Percentiles rank a stretch among this genome's conserved stretches.
Evolutionary conservation across 2,797 vertebrate species (phyloP).

Genomic region (Pteronotus mesoamericanus): DNA sequence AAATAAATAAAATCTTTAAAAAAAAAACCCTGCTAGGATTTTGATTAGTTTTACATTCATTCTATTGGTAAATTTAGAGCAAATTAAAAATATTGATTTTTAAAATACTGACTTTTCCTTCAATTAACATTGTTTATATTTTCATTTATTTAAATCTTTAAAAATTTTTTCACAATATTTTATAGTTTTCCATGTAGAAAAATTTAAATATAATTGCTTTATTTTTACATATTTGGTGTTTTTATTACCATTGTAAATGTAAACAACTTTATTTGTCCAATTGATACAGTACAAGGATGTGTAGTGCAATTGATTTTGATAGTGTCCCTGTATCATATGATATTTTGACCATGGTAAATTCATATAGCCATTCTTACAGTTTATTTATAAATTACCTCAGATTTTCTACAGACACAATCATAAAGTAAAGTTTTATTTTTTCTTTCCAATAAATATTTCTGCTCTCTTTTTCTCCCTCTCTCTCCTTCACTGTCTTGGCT

Average conservation of each 20-base stretch:
- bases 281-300: neutral
- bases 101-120: neutral
- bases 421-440: neutral
- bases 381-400: neutral
- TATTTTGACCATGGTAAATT: neutral
- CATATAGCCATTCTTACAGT: neutral
- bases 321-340: neutral
- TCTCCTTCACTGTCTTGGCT: neutral
- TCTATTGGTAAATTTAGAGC: neutral
- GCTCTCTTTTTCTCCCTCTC: neutral
- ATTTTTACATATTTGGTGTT: neutral
- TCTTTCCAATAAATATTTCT: neutral
- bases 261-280: neutral
- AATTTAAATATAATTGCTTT: neutral
- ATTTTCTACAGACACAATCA: neutral
- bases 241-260: neutral
- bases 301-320: neutral
- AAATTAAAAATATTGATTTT: conserved; percentile 22
- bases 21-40: neutral
- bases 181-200: neutral
- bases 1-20: too few species aligned
- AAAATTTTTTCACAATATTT: neutral
- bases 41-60: neutral
- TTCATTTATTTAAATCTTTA: neutral
- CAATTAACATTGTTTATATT: neutral